Evolutionary conservation across 2,113 vertebrate species (phyloP), one percentile per base, ranked within the genome.

Genomic region (Indri indri): DNA sequence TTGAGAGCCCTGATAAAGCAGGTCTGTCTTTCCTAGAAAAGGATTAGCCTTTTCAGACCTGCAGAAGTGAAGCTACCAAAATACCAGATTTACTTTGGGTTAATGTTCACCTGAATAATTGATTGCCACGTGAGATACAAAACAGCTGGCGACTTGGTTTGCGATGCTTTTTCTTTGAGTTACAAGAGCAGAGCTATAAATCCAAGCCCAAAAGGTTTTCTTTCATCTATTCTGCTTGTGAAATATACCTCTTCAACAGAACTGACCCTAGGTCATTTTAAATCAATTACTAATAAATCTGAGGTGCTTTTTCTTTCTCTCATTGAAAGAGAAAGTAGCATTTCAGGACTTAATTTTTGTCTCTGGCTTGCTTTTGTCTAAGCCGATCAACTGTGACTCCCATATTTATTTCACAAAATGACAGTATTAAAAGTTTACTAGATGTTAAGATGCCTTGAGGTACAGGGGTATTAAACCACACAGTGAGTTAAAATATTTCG

Each of bases 21-120:
- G 65, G 22, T 25, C 57, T 57, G 13, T 90, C 14, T 47, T 66
- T 22, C 9, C 50, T 70, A 63, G 71, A 25, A 84, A 80, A 81
- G 73, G 83, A 88, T 12, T 79, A 34, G 50, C 45, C 76, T 97
- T 85, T 61, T 88, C 47, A 74, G 90, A 42, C 4, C 50, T 42
- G 47, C 59, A 94, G 84, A 65, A 87, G 82, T 23, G 8, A 95
- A 86, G 50, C 54, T 70, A 73, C 71, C 77, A 40, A 88, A 89
- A 89, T 6, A 30, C 45, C 8, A 45, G 65, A 77, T 97, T 94
- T 83, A 63, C 73, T 94, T n/a, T 0, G 2, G 94, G 92, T 96
- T 87, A 96, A 97, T 91, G 88, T 97, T 97, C 96, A 94, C 92
- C 96, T 96, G 77, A 94, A 82, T 85, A 97, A 97, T 96, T 66